Evolutionary conservation across 2,888 invertebrate species (phyloP).

Genomic region (Leptinotarsa peninsularis): DNA sequence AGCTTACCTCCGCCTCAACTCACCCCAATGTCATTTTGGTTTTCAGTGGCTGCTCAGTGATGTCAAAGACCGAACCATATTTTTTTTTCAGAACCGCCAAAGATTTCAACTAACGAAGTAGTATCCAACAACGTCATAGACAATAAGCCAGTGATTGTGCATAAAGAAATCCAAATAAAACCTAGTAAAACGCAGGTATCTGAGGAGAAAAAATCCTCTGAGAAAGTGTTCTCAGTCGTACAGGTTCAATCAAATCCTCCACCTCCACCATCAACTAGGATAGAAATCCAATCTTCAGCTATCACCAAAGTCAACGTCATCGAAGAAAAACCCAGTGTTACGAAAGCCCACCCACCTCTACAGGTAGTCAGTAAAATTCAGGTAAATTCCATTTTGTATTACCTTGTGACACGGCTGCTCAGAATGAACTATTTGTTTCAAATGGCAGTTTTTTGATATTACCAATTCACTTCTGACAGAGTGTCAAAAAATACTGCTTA

Average conservation of each 20-base stretch:
- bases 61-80: not conserved
- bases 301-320: constrained; percentile 63
- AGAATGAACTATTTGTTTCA: too few species aligned
- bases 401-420: too few species aligned
- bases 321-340: constrained; percentile 60
- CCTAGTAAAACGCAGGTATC: constrained; percentile 66
- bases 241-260: constrained; percentile 53
- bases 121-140: constrained; percentile 61
- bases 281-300: constrained; percentile 70
- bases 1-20: too few species aligned
- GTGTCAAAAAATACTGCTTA: too few species aligned
- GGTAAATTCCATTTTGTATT: constrained; percentile 27
- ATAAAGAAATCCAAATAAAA: constrained; percentile 58
- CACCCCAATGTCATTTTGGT: too few species aligned
- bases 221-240: constrained; percentile 61
- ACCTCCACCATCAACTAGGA: constrained; percentile 66
- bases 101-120: constrained; percentile 48
- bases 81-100: constrained; percentile 44
- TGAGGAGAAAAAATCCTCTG: constrained; percentile 67
- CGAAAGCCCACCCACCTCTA: constrained; percentile 59
- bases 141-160: constrained; percentile 52
- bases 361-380: constrained; percentile 50
- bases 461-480: too few species aligned
- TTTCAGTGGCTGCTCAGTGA: too few species aligned
- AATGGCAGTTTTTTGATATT: too few species aligned